Evolutionary conservation across 2,888 invertebrate species (phyloP), one percentile per base, ranked within the genome.

Genomic region (Barypeithes pellucidus): DNA sequence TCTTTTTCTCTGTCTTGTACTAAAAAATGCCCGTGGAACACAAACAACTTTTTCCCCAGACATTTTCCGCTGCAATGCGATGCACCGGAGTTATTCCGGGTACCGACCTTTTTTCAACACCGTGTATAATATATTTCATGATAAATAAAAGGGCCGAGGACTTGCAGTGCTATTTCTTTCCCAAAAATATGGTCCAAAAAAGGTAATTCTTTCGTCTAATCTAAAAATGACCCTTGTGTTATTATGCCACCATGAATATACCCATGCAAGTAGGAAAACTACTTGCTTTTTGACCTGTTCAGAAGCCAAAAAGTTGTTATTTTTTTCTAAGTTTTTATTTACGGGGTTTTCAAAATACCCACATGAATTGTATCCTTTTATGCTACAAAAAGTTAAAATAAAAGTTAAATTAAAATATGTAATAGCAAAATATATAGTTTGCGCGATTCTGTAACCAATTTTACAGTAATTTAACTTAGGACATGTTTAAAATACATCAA

Each of bases 221-320:
- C 50, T 5, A 22, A 52, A 24, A 52, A 24, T 24, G 29, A 41
- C 7, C n/a, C 20, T 22, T 61, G 9, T 12, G 20, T 3, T 24
- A 5, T 2, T 52, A 41, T 41, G 41, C 9, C 14, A 33, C 18
- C 47, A 52, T n/a, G n/a, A 52, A 18, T 50, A 1, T 57, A 41
- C 41, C 41, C 11, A 60, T 60, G 7, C 14, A n/a, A n/a, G 60
- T 41, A 45, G 5, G 7, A 36, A 52, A 36, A 33, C 0, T 72
- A 72, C 72, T 72, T 72, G 72, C 72, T 72, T 62, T 72, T 72
- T 62, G 57, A 72, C 61, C 67, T 72, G 60, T 43, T 57, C 62
- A 18, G 47, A 67, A 62, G 62, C 67, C 67, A 72, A 72, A 72
- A 61, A 72, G 67, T 72, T 52, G 20, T 67, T 18, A 62, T 69